Evolutionary conservation across 2,113 vertebrate species (phyloP), one percentile per base, ranked within the genome.

Genomic region (Sylvia atricapilla): DNA sequence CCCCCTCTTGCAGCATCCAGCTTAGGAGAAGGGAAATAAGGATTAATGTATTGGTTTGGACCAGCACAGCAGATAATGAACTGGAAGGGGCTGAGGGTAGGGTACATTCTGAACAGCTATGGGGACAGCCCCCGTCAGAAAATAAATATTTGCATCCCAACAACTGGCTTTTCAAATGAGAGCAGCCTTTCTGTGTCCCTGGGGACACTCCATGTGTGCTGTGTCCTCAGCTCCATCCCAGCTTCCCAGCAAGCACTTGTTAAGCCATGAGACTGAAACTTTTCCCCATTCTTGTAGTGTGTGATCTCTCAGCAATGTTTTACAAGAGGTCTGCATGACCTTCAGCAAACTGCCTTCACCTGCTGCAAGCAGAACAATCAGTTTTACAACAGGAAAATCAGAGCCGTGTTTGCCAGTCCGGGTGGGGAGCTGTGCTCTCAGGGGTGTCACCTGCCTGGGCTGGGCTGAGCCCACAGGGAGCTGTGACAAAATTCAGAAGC

Each of bases 371-470:
- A 70, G 37, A 9, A 3, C 28, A 37, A 69, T 31, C 68, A 39
- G 35, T 62, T 84, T 77, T 73, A 53, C 33, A n/a, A 15, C 6
- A 52, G 28, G 47, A 67, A 63, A 63, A 72, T 63, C 74, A 52
- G 35, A 11, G 27, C n/a, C 16, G 3, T 69, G 28, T 52, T 74
- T 53, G 37, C 72, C 68, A 46, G 49, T 7, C n/a, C 0, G 0
- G 39, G 24, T 37, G 31, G 67, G 37, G 33, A 76, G 13, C 31
- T 62, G 37, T 30, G 35, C 13, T 76, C 62, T 59, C 73, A 70
- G 49, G 76, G 35, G 18, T 11, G 7, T 23, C 37, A 62, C 11
- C 59, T 86, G 31, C 11, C 37, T 37, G 46, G 43, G 46, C 37
- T 84, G 58, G n/a, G 39, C 37, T 1, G 3, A 49, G 50, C 47